A percentile compares a stretch with the other conserved stretches of the same genome.
Conservation (phyloP, 1,140 invertebrate species). For the Aporrectodea caliginosa region DNA sequence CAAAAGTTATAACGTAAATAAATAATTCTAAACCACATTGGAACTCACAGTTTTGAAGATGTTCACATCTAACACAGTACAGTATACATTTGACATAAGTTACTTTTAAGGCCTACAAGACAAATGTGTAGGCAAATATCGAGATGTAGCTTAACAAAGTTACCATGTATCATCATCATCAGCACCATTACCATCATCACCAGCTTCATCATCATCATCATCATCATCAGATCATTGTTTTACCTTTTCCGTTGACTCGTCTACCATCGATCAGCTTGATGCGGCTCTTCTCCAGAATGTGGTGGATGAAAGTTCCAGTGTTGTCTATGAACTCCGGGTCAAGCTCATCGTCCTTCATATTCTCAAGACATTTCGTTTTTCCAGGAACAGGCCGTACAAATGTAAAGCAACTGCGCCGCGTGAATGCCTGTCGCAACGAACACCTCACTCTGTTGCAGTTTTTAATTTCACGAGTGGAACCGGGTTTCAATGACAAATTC, state of each 20-base stretch:
- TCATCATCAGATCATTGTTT: neutral
- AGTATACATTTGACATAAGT: no score
- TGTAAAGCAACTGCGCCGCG: neutral
- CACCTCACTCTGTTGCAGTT: neutral
- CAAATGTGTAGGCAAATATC: no score
- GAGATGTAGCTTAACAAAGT: no score
- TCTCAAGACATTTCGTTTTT: neutral
- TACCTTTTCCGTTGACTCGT: neutral
- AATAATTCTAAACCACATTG: no score
- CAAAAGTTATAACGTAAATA: no score
- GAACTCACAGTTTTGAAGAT: no score
- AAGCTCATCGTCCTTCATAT: neutral
- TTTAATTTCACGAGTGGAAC: neutral
- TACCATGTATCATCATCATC: no score
- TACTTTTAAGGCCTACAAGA: no score
- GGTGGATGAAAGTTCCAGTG: neutral
- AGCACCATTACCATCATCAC: no score
- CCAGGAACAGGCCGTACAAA: neutral
- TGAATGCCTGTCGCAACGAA: neutral
- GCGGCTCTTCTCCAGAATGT: neutral
- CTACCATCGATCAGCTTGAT: neutral
- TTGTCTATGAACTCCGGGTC: neutral
- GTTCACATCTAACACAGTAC: no score
- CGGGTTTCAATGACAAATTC: conserved; percentile 13
- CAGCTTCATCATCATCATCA: no score